Evolutionary conservation across 2,888 invertebrate genomes (phyloP).

Genomic region (Cataglyphis livida): DNA sequence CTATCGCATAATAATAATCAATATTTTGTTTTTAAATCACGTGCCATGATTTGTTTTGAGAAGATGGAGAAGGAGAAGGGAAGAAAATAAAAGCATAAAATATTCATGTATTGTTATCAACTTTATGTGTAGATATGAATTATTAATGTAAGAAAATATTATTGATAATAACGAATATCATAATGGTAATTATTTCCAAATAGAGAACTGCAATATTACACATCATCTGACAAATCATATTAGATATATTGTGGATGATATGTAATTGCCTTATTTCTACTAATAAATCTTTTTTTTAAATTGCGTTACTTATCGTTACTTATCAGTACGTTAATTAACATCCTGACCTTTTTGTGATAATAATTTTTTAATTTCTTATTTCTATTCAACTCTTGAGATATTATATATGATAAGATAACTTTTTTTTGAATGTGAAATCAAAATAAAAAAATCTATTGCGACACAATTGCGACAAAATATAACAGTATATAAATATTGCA

Average conservation of each 20-base stretch:
- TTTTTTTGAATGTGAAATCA: not conserved
- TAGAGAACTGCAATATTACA: not conserved
- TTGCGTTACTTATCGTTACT: not conserved
- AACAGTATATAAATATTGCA: not conserved
- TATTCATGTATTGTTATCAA: constrained; percentile 8
- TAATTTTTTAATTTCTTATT: not conserved
- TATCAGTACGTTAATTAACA: not conserved
- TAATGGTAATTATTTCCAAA: not conserved
- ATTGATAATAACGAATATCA: not conserved
- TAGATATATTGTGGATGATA: not conserved
- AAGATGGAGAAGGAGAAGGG: not conserved
- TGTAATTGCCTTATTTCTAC: not conserved
- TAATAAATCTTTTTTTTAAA: not conserved
- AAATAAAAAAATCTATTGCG: not conserved
- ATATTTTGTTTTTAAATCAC: not conserved
- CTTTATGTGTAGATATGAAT: constrained; percentile 3
- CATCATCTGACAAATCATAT: not conserved
- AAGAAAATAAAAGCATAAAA: not conserved
- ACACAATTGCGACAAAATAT: not conserved
- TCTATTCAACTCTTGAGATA: not conserved
- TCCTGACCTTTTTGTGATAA: not conserved
- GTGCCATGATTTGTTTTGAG: not conserved
- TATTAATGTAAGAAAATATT: constrained; percentile 23
- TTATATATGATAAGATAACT: not conserved
- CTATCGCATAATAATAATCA: not conserved